These are phyloP conservation scores for Harmothoe impar DNA, from an alignment of 2,888 invertebrate genomes.

Conservation along the genomic window DNA sequence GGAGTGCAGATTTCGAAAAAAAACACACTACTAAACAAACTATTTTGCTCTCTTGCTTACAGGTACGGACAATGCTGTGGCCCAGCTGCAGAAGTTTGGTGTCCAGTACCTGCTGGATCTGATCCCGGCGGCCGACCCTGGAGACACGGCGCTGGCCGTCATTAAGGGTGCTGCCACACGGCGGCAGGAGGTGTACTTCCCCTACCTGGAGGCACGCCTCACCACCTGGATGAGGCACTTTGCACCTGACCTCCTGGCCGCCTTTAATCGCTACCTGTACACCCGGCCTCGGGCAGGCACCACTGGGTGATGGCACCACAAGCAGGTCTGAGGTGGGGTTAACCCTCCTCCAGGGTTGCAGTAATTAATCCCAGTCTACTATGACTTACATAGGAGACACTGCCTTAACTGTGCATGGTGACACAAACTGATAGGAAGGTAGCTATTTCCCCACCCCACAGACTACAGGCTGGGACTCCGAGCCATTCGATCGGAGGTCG, in stretches of 20 bases:
- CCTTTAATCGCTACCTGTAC: slow-evolving; percentile 63
- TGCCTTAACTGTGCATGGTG: no score
- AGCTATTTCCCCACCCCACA: no score
- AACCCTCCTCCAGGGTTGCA: no score
- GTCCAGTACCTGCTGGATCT: slow-evolving; percentile 71
- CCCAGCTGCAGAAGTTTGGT: slow-evolving; percentile 73
- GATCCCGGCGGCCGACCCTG: slow-evolving; percentile 74
- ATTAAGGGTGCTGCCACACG: slow-evolving; percentile 76
- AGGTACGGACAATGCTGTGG: slow-evolving; percentile 80
- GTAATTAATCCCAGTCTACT: no score
- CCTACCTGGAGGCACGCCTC: slow-evolving; percentile 68
- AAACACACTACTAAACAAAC: no score
- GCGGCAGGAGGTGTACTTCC: slow-evolving; percentile 77
- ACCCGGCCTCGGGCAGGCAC: not conserved
- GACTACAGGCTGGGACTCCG: no score
- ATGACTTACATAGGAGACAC: no score
- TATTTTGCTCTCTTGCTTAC: slow-evolving; percentile 52
- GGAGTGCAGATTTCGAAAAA: no score
- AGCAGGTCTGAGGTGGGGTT: no score
- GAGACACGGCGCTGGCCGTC: slow-evolving; percentile 78
- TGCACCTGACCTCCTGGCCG: slow-evolving; percentile 53
- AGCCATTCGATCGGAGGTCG: no score
- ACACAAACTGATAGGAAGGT: no score
- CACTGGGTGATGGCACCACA: not conserved
- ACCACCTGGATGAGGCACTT: slow-evolving; percentile 62